These are phyloP conservation scores for Synergus gifuensis DNA, from an alignment of 2,888 invertebrate species.

Conservation along the genomic window DNA sequence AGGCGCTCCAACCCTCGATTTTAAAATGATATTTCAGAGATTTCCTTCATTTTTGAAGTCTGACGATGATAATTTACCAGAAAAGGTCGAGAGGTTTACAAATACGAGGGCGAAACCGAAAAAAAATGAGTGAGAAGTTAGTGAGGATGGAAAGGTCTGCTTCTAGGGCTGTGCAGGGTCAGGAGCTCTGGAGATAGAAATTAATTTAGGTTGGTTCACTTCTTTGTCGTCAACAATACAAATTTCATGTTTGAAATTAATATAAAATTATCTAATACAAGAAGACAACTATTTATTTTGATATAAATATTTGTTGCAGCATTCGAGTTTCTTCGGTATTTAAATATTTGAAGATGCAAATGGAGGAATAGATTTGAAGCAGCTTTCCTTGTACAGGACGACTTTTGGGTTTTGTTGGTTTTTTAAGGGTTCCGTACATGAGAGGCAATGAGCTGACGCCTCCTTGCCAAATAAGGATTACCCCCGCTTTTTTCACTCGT, in stretches of 20 bases:
- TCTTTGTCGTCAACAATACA: too few species aligned
- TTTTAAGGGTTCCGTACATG: slow-evolving; percentile 29
- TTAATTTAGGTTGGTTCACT: too few species aligned
- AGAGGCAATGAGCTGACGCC: slow-evolving; percentile 36
- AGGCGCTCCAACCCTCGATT: slow-evolving; percentile 50
- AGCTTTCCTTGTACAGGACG: slow-evolving; percentile 60
- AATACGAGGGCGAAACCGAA: background rate
- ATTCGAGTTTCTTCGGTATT: background rate
- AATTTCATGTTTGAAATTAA: background rate
- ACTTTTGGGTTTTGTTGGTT: slow-evolving; percentile 60
- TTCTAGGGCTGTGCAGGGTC: background rate
- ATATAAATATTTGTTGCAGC: background rate
- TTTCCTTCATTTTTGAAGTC: slow-evolving; percentile 42
- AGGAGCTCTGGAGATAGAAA: too few species aligned
- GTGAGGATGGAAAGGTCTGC: background rate
- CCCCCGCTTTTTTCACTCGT: slow-evolving; percentile 43
- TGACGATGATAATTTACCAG: slow-evolving; percentile 63
- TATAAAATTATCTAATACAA: background rate
- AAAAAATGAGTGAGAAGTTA: background rate
- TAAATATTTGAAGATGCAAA: background rate
- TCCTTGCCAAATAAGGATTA: slow-evolving; percentile 42
- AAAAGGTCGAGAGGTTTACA: slow-evolving; percentile 48
- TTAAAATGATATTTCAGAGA: slow-evolving; percentile 25
- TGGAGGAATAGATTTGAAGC: background rate
- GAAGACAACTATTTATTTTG: background rate